Evolutionary conservation across 2,888 invertebrate genomes (phyloP), one percentile per base, ranked within the genome.

Genomic region (Lasius platythorax): DNA sequence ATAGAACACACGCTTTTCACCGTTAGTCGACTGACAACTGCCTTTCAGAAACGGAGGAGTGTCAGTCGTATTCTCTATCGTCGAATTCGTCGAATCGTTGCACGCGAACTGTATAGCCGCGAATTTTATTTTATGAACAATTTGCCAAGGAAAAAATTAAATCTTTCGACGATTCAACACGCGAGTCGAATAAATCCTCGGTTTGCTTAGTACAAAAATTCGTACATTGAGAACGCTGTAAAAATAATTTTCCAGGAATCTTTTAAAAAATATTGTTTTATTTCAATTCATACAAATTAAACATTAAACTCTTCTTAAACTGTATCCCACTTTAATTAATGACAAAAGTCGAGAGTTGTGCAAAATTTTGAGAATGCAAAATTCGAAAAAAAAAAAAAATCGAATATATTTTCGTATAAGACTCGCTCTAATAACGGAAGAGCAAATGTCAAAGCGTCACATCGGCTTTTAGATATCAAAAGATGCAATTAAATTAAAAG

Each of bases 1-100:
- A 37, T 66, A 75, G 84, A 70, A 85, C 75, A 67, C 28, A 70
- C 61, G 83, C 61, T 67, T 43, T 37, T 61, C 79, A 89, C 88
- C 88, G 88, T 88, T 88, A 88, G 78, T 67, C 87, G 85, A 30
- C 85, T 87, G 82, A 72, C 83, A 82, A 75, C 66, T 46, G 23
- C 23, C 70, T 43, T 23, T 37, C 40, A 30, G 28, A 37, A 28
- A 58, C n/a, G 64, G 1, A 64, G 37, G 37, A 37, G 64, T 37
- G 30, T 61, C 40, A 28, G 28, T 66, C 50, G 66, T 53, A 37
- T 37, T 28, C 53, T n/a, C 37, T 8, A 18, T 28, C 23, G 46
- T 9, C 43, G 28, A 75, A 64, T 30, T 74, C 61, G 30, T 40
- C 30, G n/a, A 63, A 74, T 63, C 37, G 12, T 23, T 12, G 12